These are phyloP conservation scores for Piezodorus guildinii DNA, from an alignment of 1,140 invertebrate species.

Conservation along the genomic window DNA sequence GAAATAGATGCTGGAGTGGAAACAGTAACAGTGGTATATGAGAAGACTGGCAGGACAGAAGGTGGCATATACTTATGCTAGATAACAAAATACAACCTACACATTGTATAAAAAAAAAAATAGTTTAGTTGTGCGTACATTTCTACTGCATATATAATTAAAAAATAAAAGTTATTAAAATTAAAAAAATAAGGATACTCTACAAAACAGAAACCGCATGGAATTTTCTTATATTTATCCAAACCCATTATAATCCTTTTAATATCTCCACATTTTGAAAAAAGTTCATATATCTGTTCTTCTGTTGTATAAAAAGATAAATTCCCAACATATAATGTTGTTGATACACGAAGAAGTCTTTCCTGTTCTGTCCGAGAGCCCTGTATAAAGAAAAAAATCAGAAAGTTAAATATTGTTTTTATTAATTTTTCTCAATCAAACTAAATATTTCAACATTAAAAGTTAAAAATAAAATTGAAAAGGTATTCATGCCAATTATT, in stretches of 20 bases:
- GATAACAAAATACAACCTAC: too few relatives aligned
- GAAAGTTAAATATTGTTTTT: neutral
- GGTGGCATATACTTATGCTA: too few relatives aligned
- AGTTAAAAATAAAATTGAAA: neutral
- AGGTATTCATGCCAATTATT: too few relatives aligned
- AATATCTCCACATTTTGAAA: slow-evolving; percentile 91
- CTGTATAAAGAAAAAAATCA: slow-evolving; percentile 39
- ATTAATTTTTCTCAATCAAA: neutral
- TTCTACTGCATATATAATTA: too few relatives aligned
- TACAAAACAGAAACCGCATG: slow-evolving; percentile 99
- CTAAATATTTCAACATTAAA: slow-evolving; percentile 11
- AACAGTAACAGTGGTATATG: too few relatives aligned
- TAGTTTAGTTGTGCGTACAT: too few relatives aligned
- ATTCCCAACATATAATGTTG: slow-evolving; percentile 94
- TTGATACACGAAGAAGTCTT: slow-evolving; percentile 53
- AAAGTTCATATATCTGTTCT: slow-evolving; percentile 97
- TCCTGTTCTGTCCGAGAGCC: slow-evolving; percentile 89
- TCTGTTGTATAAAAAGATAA: slow-evolving; percentile 98
- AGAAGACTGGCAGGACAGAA: too few relatives aligned
- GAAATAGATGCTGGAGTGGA: too few relatives aligned
- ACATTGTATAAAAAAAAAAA: too few relatives aligned
- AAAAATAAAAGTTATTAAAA: too few relatives aligned
- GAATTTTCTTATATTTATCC: slow-evolving; percentile 96
- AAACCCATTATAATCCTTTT: slow-evolving; percentile 95
- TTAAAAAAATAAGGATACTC: slow-evolving; percentile 57